A percentile compares a stretch with the other conserved stretches of the same genome.
These are phyloP conservation scores for Nowickia ferox DNA, from an alignment of 2,888 invertebrate species.

Conservation along the genomic window DNA sequence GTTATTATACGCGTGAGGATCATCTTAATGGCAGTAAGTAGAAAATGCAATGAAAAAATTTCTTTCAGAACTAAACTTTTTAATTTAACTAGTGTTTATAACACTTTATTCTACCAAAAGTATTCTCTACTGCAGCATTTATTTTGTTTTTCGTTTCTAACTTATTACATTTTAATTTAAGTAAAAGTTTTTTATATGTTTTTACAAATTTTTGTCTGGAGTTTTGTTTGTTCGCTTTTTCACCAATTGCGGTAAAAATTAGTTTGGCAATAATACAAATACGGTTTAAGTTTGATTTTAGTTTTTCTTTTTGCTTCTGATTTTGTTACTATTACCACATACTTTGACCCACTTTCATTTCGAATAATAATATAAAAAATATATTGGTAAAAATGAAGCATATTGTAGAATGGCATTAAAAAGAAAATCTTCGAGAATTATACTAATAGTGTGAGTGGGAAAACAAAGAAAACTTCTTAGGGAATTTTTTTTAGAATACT, in stretches of 20 bases:
- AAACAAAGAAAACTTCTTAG: slow-evolving; percentile 35
- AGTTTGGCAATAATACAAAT: slow-evolving; percentile 69
- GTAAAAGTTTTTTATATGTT: slow-evolving; percentile 15
- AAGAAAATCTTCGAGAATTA: slow-evolving; percentile 12
- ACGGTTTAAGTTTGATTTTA: slow-evolving; percentile 23
- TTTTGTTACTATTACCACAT: slow-evolving; percentile 37
- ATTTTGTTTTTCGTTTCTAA: slow-evolving; percentile 31
- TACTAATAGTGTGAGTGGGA: slow-evolving; percentile 29
- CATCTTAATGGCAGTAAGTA: slow-evolving; percentile 81
- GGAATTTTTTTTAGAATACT: background rate
- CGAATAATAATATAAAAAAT: background rate
- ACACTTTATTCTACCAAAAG: background rate
- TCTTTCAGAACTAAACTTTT: slow-evolving; percentile 43
- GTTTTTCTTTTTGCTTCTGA: slow-evolving; percentile 8
- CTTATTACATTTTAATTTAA: slow-evolving; percentile 38
- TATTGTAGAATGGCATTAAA: slow-evolving; percentile 35
- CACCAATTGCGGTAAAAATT: slow-evolving; percentile 69
- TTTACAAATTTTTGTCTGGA: slow-evolving; percentile 6
- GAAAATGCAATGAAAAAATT: slow-evolving; percentile 35
- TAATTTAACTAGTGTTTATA: slow-evolving; percentile 66
- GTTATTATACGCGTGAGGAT: slow-evolving; percentile 92
- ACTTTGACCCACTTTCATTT: slow-evolving; percentile 63
- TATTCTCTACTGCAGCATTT: slow-evolving; percentile 13
- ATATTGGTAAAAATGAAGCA: slow-evolving; percentile 25
- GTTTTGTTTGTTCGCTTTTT: slow-evolving; percentile 13